Evolutionary conservation across 92 coral and sea anemone species (phyloP), one percentile per base, ranked within the genome.

Genomic region (Pocillopora grandis): DNA sequence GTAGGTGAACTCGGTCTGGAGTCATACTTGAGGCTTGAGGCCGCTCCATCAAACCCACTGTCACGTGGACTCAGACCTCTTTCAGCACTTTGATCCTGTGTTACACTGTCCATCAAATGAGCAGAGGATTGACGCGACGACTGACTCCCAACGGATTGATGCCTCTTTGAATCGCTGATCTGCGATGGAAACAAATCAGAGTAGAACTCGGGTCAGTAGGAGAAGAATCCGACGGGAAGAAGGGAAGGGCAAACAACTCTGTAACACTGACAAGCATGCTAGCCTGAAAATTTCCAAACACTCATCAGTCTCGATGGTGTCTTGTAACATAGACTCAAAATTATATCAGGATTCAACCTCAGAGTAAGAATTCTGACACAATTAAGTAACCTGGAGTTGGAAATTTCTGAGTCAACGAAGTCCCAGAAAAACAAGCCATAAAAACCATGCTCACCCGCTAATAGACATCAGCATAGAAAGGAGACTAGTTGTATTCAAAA

Each of bases 21-120:
- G 59, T 93, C 96, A 78, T 82, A 86, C 78, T 84, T 89, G 16
- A 87, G 85, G 75, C 97, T 93, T 73, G 98, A 94, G 35, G 92
- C 95, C 59, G 92, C 94, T 48, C 95, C 94, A 31, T 91, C 99
- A 75, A 97, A 91, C 37, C 99, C 98, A 75, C 99, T 97, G 91
- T 97, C 99, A 61, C 95, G 92, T 74, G 95, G 92, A 60, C 92
- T 91, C 48, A 87, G 64, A 52, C 87, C 70, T 78, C 90, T 62
- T 65, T 90, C 86, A 2, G 73, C 65, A 27, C n/a, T 33, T 58
- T 35, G 88, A 1, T 76, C 88, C 37, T 84, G 76, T 9, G 77
- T 84, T 55, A 14, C 83, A 68, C 83, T 33, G 19, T 70, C 83
- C 19, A 76, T 10, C 58, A 76, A 36, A 62, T 76, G 88, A 76